phyloP scores from a whole-genome alignment of 35 echinoderm and acorn worm species.

The Hemicentrotus pulcherrimus region DNA sequence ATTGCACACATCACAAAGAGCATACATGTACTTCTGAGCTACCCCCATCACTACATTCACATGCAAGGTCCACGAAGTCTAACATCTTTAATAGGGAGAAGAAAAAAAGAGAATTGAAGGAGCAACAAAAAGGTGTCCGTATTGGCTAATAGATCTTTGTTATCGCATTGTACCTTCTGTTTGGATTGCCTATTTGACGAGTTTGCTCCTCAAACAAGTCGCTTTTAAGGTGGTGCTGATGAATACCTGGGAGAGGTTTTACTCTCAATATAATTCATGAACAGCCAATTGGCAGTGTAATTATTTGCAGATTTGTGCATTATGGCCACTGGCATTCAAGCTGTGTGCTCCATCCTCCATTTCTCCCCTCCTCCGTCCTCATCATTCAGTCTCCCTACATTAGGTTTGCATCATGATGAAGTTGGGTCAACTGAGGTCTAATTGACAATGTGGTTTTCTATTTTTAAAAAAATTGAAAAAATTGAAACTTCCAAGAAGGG shows the following conservation, averaged over 20 bases:
- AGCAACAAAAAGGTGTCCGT: not conserved
- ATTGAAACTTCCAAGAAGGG: too few species aligned
- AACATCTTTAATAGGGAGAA: not conserved
- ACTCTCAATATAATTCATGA: not conserved
- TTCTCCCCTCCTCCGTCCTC: not conserved
- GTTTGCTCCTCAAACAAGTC: conserved; percentile 20
- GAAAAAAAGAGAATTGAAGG: not conserved
- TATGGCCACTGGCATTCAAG: not conserved
- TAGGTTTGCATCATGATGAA: too few species aligned
- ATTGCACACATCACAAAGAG: not conserved
- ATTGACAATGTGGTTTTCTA: too few species aligned
- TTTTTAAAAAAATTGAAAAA: too few species aligned
- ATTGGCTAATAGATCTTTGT: not conserved
- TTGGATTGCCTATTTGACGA: conserved; percentile 14
- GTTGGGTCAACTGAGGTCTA: too few species aligned
- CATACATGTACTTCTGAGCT: too few species aligned
- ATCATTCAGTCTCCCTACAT: not conserved
- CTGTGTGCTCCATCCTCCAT: not conserved
- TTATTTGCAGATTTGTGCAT: conserved; percentile 12
- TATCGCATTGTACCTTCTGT: conserved; percentile 4
- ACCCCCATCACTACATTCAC: not conserved
- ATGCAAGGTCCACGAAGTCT: not conserved
- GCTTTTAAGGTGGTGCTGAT: not conserved
- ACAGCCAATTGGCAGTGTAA: conserved; percentile 10
- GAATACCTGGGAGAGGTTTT: not conserved